Evolutionary conservation across 2,888 invertebrate genomes (phyloP).

Genomic region (Yponomeuta plumbellus): DNA sequence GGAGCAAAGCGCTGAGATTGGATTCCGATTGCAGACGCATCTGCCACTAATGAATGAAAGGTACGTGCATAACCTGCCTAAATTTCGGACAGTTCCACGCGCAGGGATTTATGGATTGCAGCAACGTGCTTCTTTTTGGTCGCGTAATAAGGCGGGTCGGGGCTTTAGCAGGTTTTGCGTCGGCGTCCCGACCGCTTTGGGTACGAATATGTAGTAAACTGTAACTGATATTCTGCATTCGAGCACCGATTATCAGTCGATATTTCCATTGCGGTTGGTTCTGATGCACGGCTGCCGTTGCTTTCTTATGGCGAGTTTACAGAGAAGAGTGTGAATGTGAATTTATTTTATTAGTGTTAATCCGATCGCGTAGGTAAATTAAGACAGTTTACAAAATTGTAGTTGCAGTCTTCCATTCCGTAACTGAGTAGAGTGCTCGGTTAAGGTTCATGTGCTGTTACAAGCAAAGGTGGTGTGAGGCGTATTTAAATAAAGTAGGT

Average conservation of each 20-base stretch:
- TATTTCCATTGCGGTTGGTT: background rate
- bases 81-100: conserved; percentile 38
- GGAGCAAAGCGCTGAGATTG: conserved; percentile 46
- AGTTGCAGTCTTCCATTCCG: too few species aligned
- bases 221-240: background rate
- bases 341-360: background rate
- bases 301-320: background rate
- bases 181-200: background rate
- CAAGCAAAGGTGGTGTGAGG: too few species aligned
- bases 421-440: too few species aligned
- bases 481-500: too few species aligned
- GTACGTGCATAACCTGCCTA: conserved; percentile 41
- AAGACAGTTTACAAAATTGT: too few species aligned
- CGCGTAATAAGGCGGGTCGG: background rate
- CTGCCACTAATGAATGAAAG: conserved; percentile 51
- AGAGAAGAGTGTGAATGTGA: background rate
- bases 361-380: too few species aligned
- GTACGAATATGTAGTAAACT: background rate
- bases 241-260: background rate
- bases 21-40: conserved; percentile 59
- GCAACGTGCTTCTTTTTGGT: background rate
- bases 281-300: background rate
- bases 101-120: conserved; percentile 1
- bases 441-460: too few species aligned
- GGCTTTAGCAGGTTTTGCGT: background rate